A percentile compares a stretch with the other conserved stretches of the same genome.
Evolutionary conservation across 2,888 invertebrate species (phyloP).

Genomic region (Cryptus armator): DNA sequence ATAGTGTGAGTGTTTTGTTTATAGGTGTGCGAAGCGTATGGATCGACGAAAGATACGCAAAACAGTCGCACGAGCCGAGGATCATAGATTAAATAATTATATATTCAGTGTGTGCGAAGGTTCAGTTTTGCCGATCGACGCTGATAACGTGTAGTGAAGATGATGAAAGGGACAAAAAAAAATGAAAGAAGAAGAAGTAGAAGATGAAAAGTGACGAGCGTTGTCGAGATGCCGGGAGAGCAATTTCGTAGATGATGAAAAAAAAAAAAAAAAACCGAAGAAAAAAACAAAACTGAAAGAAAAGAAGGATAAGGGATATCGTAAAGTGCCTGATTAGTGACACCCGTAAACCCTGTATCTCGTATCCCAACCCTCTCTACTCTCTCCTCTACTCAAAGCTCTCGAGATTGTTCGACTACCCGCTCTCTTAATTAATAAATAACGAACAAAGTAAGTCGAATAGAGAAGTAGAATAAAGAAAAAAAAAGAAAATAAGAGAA

Average conservation of each 20-base stretch:
- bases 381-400: slow-evolving; percentile 24
- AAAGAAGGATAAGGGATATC: slow-evolving; percentile 78
- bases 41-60: background rate
- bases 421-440: slow-evolving; percentile 27
- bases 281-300: slow-evolving; percentile 53
- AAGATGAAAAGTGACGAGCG: slow-evolving; percentile 51
- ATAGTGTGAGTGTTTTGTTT: slow-evolving; percentile 49
- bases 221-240: slow-evolving; percentile 53
- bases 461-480: slow-evolving; percentile 44
- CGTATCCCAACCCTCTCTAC: slow-evolving; percentile 39
- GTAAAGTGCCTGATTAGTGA: slow-evolving; percentile 84
- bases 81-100: slow-evolving; percentile 40
- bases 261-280: slow-evolving; percentile 16
- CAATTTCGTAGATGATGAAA: slow-evolving; percentile 41
- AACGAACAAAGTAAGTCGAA: slow-evolving; percentile 25
- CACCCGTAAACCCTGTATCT: slow-evolving; percentile 76
- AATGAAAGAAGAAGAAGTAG: slow-evolving; percentile 43
- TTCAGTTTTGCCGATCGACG: slow-evolving; percentile 34
- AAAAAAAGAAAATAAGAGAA: slow-evolving; percentile 7
- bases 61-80: slow-evolving; percentile 37
- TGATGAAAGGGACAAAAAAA: slow-evolving; percentile 32
- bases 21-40: slow-evolving; percentile 29
- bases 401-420: slow-evolving; percentile 38
- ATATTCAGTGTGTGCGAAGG: slow-evolving; percentile 42
- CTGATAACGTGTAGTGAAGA: slow-evolving; percentile 41